A percentile compares a stretch with the other conserved stretches of the same genome.
phyloP scores from a whole-genome alignment of 1,140 invertebrate species.

The Cryptotermes secundus region DNA sequence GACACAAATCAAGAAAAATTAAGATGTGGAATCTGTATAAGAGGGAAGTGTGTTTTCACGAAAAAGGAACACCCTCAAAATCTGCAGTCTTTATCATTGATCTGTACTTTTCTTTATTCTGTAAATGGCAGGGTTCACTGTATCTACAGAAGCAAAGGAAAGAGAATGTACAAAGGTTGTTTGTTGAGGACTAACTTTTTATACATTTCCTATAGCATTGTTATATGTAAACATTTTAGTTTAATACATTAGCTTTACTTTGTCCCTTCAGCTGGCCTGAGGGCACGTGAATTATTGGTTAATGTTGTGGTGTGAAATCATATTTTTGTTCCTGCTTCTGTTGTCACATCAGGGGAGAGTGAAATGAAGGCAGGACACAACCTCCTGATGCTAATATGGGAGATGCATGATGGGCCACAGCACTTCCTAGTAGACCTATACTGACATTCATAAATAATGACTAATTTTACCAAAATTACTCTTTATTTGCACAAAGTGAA shows the following conservation, averaged over 20 bases:
- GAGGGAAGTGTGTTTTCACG: not conserved
- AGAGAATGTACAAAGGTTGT: constrained; percentile 8
- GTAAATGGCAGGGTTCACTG: not conserved
- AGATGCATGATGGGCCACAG: not conserved
- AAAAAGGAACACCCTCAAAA: not conserved
- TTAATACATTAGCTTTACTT: not conserved
- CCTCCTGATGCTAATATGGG: not conserved
- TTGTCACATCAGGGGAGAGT: not conserved
- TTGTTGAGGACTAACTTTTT: constrained; percentile 1
- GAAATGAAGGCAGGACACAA: no score
- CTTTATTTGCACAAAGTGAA: no score
- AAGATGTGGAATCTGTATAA: no score
- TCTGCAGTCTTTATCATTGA: not conserved
- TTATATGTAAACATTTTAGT: not conserved
- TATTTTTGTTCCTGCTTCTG: not conserved
- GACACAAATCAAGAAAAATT: no score
- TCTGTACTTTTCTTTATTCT: not conserved
- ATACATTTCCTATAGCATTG: not conserved
- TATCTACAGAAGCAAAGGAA: not conserved
- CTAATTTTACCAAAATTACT: no score
- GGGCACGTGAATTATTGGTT: not conserved
- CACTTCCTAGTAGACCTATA: not conserved
- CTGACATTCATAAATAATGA: no score
- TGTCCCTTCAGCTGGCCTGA: constrained; percentile 2
- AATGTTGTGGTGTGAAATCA: not conserved